A percentile compares a stretch with the other conserved stretches of the same genome.
Evolutionary conservation across 2,113 vertebrate genomes (phyloP).

Genomic region (Symphodus melops): DNA sequence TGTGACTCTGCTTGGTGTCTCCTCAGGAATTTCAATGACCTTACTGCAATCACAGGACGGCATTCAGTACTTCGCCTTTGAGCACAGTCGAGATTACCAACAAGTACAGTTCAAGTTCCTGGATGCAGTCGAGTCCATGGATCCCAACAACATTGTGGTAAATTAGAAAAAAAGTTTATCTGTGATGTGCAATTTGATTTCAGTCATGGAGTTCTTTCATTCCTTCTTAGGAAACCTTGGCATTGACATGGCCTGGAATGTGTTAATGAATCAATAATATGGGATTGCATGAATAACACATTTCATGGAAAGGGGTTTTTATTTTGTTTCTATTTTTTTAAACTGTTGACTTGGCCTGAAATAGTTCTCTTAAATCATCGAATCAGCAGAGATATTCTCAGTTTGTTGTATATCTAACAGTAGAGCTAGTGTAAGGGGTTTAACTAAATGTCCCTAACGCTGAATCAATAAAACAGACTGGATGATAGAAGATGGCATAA

Average conservation of each 20-base stretch:
- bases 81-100: constrained; percentile 95
- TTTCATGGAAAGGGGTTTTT: not conserved
- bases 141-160: constrained; percentile 98
- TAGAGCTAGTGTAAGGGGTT: no score
- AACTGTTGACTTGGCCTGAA: not conserved
- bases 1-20: constrained; percentile 4
- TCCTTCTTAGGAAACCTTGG: no score
- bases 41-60: constrained; percentile 89
- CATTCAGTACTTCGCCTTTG: constrained; percentile 90
- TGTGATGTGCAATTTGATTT: not conserved
- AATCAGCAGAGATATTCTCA: no score
- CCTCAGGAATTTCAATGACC: constrained; percentile 91
- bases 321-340: not conserved
- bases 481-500: no score
- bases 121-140: constrained; percentile 95
- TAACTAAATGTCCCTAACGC: no score
- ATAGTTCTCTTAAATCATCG: not conserved
- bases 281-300: no score
- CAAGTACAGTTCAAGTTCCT: constrained; percentile 97
- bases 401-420: no score
- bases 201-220: not conserved
- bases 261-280: not conserved
- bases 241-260: not conserved
- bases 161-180: constrained; percentile 13
- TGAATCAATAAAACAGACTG: no score